Percentiles rank a stretch among this genome's conserved stretches.
phyloP scores from a whole-genome alignment of 1,140 invertebrate genomes.

The Drosophila sproati region DNA sequence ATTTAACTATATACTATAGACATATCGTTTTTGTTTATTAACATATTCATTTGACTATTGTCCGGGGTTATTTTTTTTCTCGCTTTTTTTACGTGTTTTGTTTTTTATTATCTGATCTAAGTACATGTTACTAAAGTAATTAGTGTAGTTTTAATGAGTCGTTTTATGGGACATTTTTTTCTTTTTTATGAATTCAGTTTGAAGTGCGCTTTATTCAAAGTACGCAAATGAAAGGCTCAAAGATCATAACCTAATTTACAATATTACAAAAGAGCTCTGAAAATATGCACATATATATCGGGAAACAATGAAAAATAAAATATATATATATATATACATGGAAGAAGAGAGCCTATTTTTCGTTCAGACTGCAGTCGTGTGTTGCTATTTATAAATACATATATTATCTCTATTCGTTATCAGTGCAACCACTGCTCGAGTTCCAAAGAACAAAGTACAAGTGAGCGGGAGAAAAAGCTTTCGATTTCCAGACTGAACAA shows the following conservation, averaged over 20 bases:
- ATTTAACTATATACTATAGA: constrained; percentile 1
- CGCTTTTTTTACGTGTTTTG: neutral
- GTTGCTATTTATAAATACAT: constrained; percentile 11
- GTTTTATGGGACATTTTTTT: neutral
- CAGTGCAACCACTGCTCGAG: constrained; percentile 14
- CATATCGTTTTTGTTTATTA: constrained; percentile 53
- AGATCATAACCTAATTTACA: constrained; percentile 40
- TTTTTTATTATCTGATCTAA: neutral
- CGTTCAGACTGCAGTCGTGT: constrained; percentile 41
- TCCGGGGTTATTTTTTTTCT: neutral
- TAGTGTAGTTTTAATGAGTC: constrained; percentile 24
- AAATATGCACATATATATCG: constrained; percentile 26
- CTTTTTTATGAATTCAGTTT: neutral
- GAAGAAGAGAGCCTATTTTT: too few species aligned
- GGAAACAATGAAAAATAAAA: neutral
- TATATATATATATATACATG: too few species aligned
- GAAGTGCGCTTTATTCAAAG: constrained; percentile 1
- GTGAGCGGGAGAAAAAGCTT: constrained; percentile 22
- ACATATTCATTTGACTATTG: constrained; percentile 54
- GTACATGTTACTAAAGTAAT: constrained; percentile 24
- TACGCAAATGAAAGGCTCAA: constrained; percentile 30
- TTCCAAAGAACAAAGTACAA: constrained; percentile 60
- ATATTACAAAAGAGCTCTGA: neutral
- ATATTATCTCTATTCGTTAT: constrained; percentile 62
- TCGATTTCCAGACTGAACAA: too few species aligned